A percentile compares a stretch with the other conserved stretches of the same genome.
phyloP scores from a whole-genome alignment of 2,888 invertebrate species.

The Chesias legatella region DNA sequence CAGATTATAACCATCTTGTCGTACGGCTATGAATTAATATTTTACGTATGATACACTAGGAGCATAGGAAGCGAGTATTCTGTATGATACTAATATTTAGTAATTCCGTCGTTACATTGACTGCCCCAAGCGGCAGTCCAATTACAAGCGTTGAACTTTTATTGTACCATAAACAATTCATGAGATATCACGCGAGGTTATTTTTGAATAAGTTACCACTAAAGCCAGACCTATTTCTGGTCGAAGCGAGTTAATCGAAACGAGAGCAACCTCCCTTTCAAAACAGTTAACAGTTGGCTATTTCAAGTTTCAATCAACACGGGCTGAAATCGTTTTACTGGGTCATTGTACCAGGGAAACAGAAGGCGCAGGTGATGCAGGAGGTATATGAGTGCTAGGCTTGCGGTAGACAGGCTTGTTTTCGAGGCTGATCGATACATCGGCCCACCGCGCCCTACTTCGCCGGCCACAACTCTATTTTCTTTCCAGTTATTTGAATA shows the following conservation, averaged over 20 bases:
- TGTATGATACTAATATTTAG: no score
- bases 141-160: conserved; percentile 29
- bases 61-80: no score
- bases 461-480: conserved; percentile 59
- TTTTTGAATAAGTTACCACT: conserved; percentile 23
- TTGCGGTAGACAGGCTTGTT: conserved; percentile 65
- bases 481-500: conserved; percentile 55
- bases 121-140: conserved; percentile 8
- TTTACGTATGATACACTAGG: no score
- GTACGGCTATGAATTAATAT: no score
- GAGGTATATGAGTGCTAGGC: conserved; percentile 53
- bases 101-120: conserved; percentile 7
- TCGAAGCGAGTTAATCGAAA: conserved; percentile 19
- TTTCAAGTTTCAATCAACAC: conserved; percentile 60
- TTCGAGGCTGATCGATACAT: conserved; percentile 73
- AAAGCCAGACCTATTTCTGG: conserved; percentile 9
- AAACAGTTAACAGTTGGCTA: conserved; percentile 49
- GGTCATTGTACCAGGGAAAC: conserved; percentile 64
- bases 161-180: conserved; percentile 30
- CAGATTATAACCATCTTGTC: no score
- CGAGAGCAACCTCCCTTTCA: conserved; percentile 32
- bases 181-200: conserved; percentile 27
- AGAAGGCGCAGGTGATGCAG: conserved; percentile 54
- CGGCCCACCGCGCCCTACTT: conserved; percentile 69
- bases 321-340: conserved; percentile 56